Conservation (phyloP, 35 echinoderm and acorn worm species). For the Patiria miniata region DNA sequence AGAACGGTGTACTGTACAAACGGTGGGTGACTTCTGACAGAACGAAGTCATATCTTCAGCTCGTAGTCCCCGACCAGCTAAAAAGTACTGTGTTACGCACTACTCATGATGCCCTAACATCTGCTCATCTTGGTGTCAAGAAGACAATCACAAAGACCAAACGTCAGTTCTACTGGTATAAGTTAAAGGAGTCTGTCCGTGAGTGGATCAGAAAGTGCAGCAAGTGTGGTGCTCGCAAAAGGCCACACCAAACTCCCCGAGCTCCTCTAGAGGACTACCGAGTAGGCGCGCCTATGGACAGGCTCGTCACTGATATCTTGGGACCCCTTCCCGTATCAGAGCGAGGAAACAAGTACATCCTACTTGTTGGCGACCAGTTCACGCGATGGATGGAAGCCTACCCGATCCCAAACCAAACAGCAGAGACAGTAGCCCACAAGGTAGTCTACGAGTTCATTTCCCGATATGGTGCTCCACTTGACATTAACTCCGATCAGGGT, state of each 20-base stretch:
- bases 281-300: conserved; percentile 50
- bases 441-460: too few species aligned
- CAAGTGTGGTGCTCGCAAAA: conserved; percentile 40
- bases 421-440: too few species aligned
- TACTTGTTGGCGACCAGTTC: too few species aligned
- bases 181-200: conserved; percentile 34
- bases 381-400: conserved; percentile 70
- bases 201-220: conserved; percentile 10
- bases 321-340: too few species aligned
- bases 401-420: conserved; percentile 68
- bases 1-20: conserved; percentile 29
- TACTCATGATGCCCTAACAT: conserved; percentile 1
- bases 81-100: neutral
- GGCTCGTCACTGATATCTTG: too few species aligned
- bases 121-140: conserved; percentile 32
- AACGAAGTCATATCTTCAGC: neutral
- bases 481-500: too few species aligned
- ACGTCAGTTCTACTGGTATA: conserved; percentile 33
- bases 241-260: conserved; percentile 19
- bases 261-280: conserved; percentile 23
- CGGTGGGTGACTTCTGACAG: neutral
- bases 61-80: neutral
- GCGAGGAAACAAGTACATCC: too few species aligned
- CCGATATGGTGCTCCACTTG: too few species aligned
- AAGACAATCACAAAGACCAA: conserved; percentile 14